Evolutionary conservation across 2,797 vertebrate genomes (phyloP), one percentile per base, ranked within the genome.

Genomic region (Danio jaintianensis): DNA sequence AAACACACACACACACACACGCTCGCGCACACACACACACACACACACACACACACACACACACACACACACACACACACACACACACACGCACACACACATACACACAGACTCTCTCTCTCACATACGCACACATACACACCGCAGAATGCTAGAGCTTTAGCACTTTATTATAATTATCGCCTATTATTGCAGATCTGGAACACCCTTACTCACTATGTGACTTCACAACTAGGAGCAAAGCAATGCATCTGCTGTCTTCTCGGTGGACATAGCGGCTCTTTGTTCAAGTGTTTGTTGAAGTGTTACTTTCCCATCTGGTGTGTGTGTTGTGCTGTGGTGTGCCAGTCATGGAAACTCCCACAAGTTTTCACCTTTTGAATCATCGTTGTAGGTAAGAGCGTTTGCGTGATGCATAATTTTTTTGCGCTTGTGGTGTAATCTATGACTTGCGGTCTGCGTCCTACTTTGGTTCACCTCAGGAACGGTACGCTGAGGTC

Each of bases 141-240:
- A 63, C 78, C 77, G 64, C 78, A 66, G 75, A 79, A 70, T 76
- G 62, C 75, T 69, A 72, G 71, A 77, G 71, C 78, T 86, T 86
- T 85, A 86, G 64, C 83, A 83, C 81, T 59, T 86, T 85, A 78
- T 86, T 76, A 81, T 85, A 82, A 85, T 84, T 83, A 83, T 76
- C 85, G 78, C 83, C 70, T 84, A 81, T 73, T 82, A 81, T 81
- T 82, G 80, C 63, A 43, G 80, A 81, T 69, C 79, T 83, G 83
- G 78, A 77, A 59, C 81, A 82, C 43, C 79, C 83, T 83, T 77
- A 80, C 80, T 82, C 80, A 78, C 69, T 74, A 64, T 22, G 68
- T 40, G 78, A 69, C 77, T 80, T 81, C 85, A 81, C 82, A 70
- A 84, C 58, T 75, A 61, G 47, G 43, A 67, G 55, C 70, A 48